Evolutionary conservation across 2,113 vertebrate species (phyloP).

Genomic region (Mugil cephalus): DNA sequence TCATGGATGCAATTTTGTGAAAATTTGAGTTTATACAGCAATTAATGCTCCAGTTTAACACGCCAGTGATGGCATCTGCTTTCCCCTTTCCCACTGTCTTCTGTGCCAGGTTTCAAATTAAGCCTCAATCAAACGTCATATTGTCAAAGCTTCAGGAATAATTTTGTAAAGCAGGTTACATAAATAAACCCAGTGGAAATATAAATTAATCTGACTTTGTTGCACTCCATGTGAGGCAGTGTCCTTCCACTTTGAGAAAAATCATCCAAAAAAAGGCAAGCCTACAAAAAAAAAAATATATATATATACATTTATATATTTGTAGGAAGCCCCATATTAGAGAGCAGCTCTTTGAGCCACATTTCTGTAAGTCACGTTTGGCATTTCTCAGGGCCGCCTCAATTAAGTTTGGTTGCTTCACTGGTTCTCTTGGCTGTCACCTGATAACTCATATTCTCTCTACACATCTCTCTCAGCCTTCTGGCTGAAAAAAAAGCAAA

Average conservation of each 20-base stretch:
- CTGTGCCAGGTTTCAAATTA: constrained; percentile 35
- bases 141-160: constrained; percentile 2
- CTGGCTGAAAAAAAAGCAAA: constrained; percentile 30
- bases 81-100: neutral
- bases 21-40: neutral
- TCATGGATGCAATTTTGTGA: neutral
- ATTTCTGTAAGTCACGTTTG: constrained; percentile 17
- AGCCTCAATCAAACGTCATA: constrained; percentile 21
- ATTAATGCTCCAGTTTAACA: neutral
- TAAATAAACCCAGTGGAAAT: constrained; percentile 1
- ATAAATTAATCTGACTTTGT: neutral
- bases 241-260: neutral
- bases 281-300: no score
- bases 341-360: neutral
- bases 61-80: no score
- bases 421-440: constrained; percentile 6
- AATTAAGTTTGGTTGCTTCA: constrained; percentile 24
- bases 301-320: no score
- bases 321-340: no score
- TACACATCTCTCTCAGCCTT: constrained; percentile 6
- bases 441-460: constrained; percentile 16
- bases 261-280: neutral
- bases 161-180: neutral
- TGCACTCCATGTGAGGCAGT: neutral
- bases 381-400: neutral